phyloP scores from a whole-genome alignment of 2,888 invertebrate genomes.

The Limnephilus auricula region DNA sequence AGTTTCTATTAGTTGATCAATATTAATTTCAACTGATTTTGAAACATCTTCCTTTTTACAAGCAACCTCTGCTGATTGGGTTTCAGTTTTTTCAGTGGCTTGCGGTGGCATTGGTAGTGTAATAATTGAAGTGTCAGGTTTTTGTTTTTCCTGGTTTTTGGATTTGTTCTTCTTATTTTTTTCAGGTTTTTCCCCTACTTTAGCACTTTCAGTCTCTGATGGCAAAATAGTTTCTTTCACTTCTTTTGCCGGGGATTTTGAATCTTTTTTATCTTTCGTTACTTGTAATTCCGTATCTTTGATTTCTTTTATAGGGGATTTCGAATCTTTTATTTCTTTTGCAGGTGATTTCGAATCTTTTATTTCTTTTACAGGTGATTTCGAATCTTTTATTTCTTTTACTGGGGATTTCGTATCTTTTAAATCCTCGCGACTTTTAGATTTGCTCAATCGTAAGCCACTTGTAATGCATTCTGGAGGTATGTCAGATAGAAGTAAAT shows the following conservation, averaged over 20 bases:
- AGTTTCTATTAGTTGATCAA: constrained; percentile 14
- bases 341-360: neutral
- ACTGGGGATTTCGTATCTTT: neutral
- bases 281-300: neutral
- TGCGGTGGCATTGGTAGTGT: neutral
- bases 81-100: neutral
- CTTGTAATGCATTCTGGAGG: constrained; percentile 49
- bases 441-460: neutral
- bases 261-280: neutral
- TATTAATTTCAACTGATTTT: neutral
- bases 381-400: neutral
- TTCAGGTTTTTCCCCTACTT: neutral
- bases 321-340: too few relatives aligned
- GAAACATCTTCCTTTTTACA: neutral
- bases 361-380: neutral
- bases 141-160: constrained; percentile 55
- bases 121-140: neutral
- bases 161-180: constrained; percentile 53
- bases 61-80: constrained; percentile 2
- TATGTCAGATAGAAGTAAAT: constrained; percentile 57
- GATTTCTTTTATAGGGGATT: too few relatives aligned
- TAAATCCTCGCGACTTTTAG: neutral
- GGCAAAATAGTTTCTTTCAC: neutral
- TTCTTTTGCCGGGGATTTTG: neutral
- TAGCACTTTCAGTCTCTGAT: neutral